Evolutionary conservation across 2,888 invertebrate genomes (phyloP), one percentile per base, ranked within the genome.

Genomic region (Eupeodes luniger): DNA sequence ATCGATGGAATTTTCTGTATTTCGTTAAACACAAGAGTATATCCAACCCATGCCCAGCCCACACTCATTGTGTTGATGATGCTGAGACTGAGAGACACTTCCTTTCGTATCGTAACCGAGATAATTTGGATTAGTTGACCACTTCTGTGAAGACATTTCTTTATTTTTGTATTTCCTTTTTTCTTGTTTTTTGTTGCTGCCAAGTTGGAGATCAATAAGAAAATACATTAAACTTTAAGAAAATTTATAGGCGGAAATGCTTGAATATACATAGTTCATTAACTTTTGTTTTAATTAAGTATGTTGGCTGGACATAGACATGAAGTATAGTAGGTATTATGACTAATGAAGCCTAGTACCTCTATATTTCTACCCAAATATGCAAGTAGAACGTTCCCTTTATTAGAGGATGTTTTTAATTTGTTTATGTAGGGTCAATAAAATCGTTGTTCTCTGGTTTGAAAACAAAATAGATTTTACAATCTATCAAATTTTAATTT

Each of bases 101-200:
- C 55, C 40, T 16, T 49, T 27, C 11, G 3, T n/a, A 44, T 19
- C 69, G 14, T 49, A 27, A 12, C 47, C 66, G 9, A 70, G 64
- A 66, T 81, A 76, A 80, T 80, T 70, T 70, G 40, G 64, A 81
- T 80, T 66, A 76, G 85, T 77, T 85, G 80, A 81, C 81, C 81
- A 85, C 61, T 84, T 80, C 36, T 61, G 47, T 40, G 19, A n/a
- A 55, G 55, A 44, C 12, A 61, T 16, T 47, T 47, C 47, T 47
- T 47, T 47, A 40, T 40, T 40, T 40, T 40, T 40, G 9, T 27
- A 27, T 27, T 27, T 27, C 27, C 27, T 27, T 27, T 27, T 27
- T 47, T 11, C 2, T 47, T 36, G 12, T 34, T 57, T 57, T 62
- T 62, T 62, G 34, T 72, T 51, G 14, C 14, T 78, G 70, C 16